Evolutionary conservation across 2,113 vertebrate species (phyloP).

Genomic region (Bubo blakistoni): DNA sequence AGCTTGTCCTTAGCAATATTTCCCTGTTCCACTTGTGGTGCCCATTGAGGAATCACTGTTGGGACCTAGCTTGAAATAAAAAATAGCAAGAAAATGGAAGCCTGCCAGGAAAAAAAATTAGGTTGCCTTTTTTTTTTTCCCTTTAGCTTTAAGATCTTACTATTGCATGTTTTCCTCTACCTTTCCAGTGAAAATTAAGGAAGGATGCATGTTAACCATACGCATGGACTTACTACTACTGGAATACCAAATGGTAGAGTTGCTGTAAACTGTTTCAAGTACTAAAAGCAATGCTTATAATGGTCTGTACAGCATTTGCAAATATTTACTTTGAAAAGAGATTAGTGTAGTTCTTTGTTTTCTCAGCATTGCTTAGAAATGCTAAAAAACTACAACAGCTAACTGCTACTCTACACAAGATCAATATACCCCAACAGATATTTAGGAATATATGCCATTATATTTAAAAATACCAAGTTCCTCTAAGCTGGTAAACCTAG

Average conservation of each 20-base stretch:
- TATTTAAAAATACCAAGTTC: slow-evolving; percentile 74
- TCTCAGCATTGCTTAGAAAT: slow-evolving; percentile 70
- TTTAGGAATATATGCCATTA: slow-evolving; percentile 69
- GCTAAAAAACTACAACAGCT: slow-evolving; percentile 69
- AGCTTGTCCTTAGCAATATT: slow-evolving; percentile 56
- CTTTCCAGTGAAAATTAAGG: slow-evolving; percentile 45
- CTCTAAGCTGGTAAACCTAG: slow-evolving; percentile 64
- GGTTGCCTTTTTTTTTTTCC: not conserved
- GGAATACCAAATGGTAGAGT: slow-evolving; percentile 48
- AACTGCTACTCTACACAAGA: slow-evolving; percentile 69
- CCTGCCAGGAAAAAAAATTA: not conserved
- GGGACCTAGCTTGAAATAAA: slow-evolving; percentile 38
- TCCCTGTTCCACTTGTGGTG: slow-evolving; percentile 4
- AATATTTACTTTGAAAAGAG: slow-evolving; percentile 57
- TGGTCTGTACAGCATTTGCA: slow-evolving; percentile 56
- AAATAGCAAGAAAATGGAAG: slow-evolving; percentile 45
- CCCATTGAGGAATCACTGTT: slow-evolving; percentile 36
- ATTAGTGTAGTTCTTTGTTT: slow-evolving; percentile 54
- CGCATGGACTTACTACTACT: slow-evolving; percentile 5
- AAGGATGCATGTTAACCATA: slow-evolving; percentile 39
- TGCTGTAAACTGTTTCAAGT: slow-evolving; percentile 33
- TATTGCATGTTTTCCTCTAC: not conserved
- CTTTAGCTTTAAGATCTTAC: not conserved
- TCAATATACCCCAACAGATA: slow-evolving; percentile 68
- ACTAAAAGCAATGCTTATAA: slow-evolving; percentile 47